Percentiles rank a stretch among this genome's conserved stretches.
phyloP scores from a whole-genome alignment of 2,113 vertebrate species.

The Zootoca vivipara region DNA sequence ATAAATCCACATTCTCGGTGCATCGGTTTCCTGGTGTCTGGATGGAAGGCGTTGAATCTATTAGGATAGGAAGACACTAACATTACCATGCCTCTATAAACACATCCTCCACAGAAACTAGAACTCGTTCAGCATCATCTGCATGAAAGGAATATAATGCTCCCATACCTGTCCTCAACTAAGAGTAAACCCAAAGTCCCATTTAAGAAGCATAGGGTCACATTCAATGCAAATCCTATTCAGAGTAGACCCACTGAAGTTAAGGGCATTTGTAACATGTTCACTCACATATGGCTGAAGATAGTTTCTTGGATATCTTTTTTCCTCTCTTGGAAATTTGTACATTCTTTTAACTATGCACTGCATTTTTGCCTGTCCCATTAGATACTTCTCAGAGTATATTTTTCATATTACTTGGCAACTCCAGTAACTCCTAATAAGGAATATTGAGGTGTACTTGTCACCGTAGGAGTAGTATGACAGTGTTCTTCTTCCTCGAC shows the following conservation, averaged over 20 bases:
- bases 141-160: neutral
- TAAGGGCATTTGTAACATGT: neutral
- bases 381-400: neutral
- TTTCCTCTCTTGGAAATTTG: slow-evolving; percentile 12
- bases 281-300: neutral
- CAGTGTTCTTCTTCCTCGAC: neutral
- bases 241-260: too few species aligned
- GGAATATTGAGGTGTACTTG: neutral
- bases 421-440: neutral
- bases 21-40: slow-evolving; percentile 88
- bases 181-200: neutral
- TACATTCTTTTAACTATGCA: neutral
- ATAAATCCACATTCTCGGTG: slow-evolving; percentile 95
- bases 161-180: neutral
- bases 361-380: slow-evolving; percentile 8
- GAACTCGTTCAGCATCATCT: neutral
- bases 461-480: neutral
- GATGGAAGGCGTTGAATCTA: slow-evolving; percentile 93
- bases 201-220: neutral
- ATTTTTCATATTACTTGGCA: slow-evolving; percentile 4
- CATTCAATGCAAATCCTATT: too few species aligned
- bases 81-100: neutral
- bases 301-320: neutral
- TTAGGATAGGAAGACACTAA: neutral
- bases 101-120: neutral